Conservation (phyloP, 2,888 invertebrate species). For the Bibio marci region DNA sequence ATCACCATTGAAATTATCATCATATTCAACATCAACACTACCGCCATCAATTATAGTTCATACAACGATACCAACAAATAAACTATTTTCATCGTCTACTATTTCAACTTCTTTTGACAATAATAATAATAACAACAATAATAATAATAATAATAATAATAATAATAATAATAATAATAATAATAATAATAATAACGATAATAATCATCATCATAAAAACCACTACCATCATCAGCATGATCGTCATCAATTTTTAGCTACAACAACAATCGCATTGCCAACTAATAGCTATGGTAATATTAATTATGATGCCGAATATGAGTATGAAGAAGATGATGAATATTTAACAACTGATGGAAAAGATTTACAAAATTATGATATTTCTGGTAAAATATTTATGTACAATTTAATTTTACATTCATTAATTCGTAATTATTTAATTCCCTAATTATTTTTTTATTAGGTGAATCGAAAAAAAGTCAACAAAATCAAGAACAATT, state of each 20-base stretch:
- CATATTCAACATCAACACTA: slow-evolving; percentile 14
- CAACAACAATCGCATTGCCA: neutral
- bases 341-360: slow-evolving; percentile 7
- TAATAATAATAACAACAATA: neutral
- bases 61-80: slow-evolving; percentile 16
- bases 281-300: neutral
- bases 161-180: slow-evolving; percentile 2
- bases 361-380: slow-evolving; percentile 1
- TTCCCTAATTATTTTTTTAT: no score
- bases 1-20: neutral
- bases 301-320: slow-evolving; percentile 8
- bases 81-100: slow-evolving; percentile 12
- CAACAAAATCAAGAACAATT: neutral
- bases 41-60: slow-evolving; percentile 7
- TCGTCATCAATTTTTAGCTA: neutral
- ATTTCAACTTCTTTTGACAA: neutral
- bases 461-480: no score
- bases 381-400: neutral
- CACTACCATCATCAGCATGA: neutral
- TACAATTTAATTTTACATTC: no score
- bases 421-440: no score
- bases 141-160: neutral
- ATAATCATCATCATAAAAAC: neutral
- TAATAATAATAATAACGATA: neutral
- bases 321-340: slow-evolving; percentile 7